These are phyloP conservation scores for Oophaga pumilio DNA, from an alignment of 2,113 vertebrate genomes.

Conservation along the genomic window DNA sequence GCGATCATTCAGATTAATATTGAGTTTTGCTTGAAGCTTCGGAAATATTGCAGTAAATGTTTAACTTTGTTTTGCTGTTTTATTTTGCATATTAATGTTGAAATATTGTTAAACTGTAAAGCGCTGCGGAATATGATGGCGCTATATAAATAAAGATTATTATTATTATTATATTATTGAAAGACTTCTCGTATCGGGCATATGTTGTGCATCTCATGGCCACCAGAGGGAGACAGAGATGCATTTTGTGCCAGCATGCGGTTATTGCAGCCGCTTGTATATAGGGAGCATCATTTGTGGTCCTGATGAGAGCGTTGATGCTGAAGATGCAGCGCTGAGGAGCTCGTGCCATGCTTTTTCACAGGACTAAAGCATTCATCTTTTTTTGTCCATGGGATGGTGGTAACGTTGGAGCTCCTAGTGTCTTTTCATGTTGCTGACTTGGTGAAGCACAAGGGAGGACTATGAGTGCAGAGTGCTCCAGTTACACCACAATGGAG, in stretches of 20 bases:
- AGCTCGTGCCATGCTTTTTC: neutral
- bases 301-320: constrained; percentile 48
- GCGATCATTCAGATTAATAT: too few species aligned
- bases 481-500: constrained; percentile 79
- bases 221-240: constrained; percentile 49
- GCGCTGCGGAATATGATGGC: too few species aligned
- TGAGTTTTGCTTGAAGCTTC: too few species aligned
- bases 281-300: constrained; percentile 6
- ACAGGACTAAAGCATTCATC: neutral
- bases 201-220: neutral
- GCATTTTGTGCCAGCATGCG: neutral
- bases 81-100: too few species aligned
- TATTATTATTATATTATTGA: too few species aligned
- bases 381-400: constrained; percentile 27
- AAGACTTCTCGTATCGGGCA: too few species aligned
- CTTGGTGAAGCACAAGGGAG: constrained; percentile 6
- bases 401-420: neutral
- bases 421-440: neutral
- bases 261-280: neutral
- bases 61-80: too few species aligned
- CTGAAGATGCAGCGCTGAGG: constrained; percentile 25
- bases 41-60: too few species aligned
- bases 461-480: constrained; percentile 82
- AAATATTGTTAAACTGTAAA: too few species aligned
- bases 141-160: too few species aligned